Percentiles rank a stretch among this genome's conserved stretches.
Evolutionary conservation across 2,113 vertebrate species (phyloP).

Genomic region (Toxotes jaculatrix): DNA sequence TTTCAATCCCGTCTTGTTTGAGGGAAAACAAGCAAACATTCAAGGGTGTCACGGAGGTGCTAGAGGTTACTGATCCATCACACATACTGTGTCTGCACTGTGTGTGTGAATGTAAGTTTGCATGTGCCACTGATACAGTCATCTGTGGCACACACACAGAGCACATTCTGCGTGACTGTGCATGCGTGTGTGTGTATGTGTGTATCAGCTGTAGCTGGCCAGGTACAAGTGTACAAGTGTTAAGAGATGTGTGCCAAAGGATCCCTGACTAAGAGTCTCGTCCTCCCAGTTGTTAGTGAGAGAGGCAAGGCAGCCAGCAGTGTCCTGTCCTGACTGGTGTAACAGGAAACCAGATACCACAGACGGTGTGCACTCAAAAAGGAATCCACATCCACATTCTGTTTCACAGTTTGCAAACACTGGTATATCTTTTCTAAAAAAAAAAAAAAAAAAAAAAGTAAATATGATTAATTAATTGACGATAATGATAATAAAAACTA

Average conservation of each 20-base stretch:
- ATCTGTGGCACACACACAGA: conserved; percentile 14
- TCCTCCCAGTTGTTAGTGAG: conserved; percentile 41
- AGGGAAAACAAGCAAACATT: conserved; percentile 78
- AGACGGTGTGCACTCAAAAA: conserved; percentile 14
- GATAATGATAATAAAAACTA: neutral
- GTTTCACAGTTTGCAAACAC: conserved; percentile 19
- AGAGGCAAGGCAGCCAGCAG: conserved; percentile 27
- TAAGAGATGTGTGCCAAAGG: conserved; percentile 45
- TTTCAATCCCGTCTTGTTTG: conserved; percentile 66
- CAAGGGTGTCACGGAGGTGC: conserved; percentile 70
- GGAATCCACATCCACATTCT: conserved; percentile 18
- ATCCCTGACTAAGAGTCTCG: conserved; percentile 33
- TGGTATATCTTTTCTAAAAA: neutral
- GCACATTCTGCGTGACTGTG: neutral
- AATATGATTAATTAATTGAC: neutral
- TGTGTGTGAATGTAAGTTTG: conserved; percentile 18
- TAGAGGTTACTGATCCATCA: conserved; percentile 63
- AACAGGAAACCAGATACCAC: conserved; percentile 51
- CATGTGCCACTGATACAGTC: conserved; percentile 37
- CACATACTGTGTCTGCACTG: conserved; percentile 11
- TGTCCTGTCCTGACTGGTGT: conserved; percentile 47
- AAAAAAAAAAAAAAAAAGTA: neutral
- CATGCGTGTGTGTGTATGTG: conserved; percentile 18
- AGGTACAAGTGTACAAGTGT: conserved; percentile 61
- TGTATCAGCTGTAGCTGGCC: conserved; percentile 35